Evolutionary conservation across 2,888 invertebrate species (phyloP), one percentile per base, ranked within the genome.

Genomic region (Tetragonula carbonaria): DNA sequence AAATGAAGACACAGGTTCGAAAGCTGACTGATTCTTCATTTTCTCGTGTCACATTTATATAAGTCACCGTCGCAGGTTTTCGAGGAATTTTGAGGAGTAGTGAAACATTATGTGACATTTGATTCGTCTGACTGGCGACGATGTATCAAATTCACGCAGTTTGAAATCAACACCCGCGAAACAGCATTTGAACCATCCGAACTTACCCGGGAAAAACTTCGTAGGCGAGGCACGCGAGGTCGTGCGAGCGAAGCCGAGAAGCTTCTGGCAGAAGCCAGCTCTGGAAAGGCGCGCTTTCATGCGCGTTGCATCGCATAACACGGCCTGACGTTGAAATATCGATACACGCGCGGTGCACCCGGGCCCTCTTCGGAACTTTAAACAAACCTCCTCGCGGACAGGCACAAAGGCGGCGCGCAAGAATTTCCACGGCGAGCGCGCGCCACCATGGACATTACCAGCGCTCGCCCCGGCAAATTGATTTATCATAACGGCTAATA

Each of bases 401-500:
- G 84, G 72, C 78, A 83, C 68, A 84, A 84, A 83, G 74, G 70
- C 83, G 78, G 78, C 74, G 45, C 68, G 6, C 11, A 67, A 68
- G 78, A 84, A 82, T 84, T 83, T 79, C 68, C 72, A 55, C 79
- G 78, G 66, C 45, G 21, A 59, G 67, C 77, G 55, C 59, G 14
- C 4, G 6, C 68, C 84, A 71, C 70, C 70, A 62, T 81, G 70
- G 84, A 86, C 28, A 89, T 87, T 84, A 68, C 85, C 63, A 80
- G 75, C 66, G 75, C 14, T 62, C 57, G 28, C 71, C 73, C 77
- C 84, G 86, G 88, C 87, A 89, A 91, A 92, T 92, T 91, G 91
- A 91, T 92, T 92, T 91, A 92, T 92, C 91, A 92, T 89, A 87
- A 86, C 72, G 81, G 85, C 86, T 90, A 91, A 92, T 88, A 87